A percentile compares a stretch with the other conserved stretches of the same genome.
These are phyloP conservation scores for Hyposmocoma kahamanoa DNA, from an alignment of 1,140 invertebrate species.

Conservation along the genomic window DNA sequence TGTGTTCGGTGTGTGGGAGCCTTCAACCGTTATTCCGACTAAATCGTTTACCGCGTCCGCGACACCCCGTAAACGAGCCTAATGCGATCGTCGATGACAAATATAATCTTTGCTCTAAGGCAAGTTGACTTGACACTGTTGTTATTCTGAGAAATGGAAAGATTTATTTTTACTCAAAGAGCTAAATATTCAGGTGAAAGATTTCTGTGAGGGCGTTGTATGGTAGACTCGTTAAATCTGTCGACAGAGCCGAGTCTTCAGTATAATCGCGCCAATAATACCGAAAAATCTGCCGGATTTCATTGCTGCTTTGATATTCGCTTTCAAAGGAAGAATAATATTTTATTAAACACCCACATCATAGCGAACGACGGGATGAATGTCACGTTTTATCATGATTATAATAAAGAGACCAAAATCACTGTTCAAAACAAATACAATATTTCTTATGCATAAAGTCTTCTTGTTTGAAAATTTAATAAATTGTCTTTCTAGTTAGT, in stretches of 20 bases:
- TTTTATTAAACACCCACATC: slow-evolving; percentile 2
- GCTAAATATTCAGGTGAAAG: slow-evolving; percentile 68
- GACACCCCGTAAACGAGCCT: slow-evolving; percentile 44
- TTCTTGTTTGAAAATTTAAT: too few species aligned
- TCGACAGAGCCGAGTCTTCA: slow-evolving; percentile 36
- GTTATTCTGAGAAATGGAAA: slow-evolving; percentile 59
- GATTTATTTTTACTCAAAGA: slow-evolving; percentile 66
- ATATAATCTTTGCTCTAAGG: slow-evolving; percentile 65
- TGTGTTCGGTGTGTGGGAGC: slow-evolving; percentile 38
- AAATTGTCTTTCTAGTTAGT: too few species aligned
- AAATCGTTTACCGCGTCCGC: slow-evolving; percentile 37
- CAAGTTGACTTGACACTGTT: slow-evolving; percentile 59
- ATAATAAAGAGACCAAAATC: too few species aligned
- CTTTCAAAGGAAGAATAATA: slow-evolving; percentile 54
- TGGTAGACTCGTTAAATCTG: slow-evolving; percentile 52
- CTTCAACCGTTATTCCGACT: slow-evolving; percentile 23
- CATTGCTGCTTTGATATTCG: slow-evolving; percentile 49
- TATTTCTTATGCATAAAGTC: too few species aligned
- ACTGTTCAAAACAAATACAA: too few species aligned
- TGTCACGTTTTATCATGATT: too few species aligned
- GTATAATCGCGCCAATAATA: slow-evolving; percentile 46
- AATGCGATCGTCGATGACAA: slow-evolving; percentile 58
- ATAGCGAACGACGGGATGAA: not conserved
- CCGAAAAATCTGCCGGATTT: slow-evolving; percentile 51
- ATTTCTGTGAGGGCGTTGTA: slow-evolving; percentile 53